Evolutionary conservation across 2,113 vertebrate genomes (phyloP), one percentile per base, ranked within the genome.

Genomic region (Paradisaea rubra): DNA sequence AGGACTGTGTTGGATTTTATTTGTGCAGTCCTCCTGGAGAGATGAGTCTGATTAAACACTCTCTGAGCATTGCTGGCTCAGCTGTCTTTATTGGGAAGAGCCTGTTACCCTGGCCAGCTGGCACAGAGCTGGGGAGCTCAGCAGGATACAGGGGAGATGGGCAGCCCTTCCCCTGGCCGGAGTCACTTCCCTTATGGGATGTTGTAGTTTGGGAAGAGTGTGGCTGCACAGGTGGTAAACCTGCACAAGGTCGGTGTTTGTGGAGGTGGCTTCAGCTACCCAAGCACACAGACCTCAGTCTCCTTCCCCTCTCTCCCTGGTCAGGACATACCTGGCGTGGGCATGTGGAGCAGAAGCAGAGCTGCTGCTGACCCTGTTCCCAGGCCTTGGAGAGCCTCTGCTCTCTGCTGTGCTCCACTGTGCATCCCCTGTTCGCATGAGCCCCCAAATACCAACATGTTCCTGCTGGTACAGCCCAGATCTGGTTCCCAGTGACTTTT

Each of bases 321-420:
- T 4, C 30, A 60, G 13, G 7, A 7, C 0, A 0, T 44, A 4
- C 22, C 33, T 5, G 4, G 6, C 1, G 0, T 21, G 69, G 31
- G 11, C 6, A 14, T 10, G 15, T 69, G 39, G 42, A 57, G 42
- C 19, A 39, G 35, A 84, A 15, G 45, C 60, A 52, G 72, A 63
- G 79, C 68, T 71, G 39, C 27, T 63, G 39, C 41, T 10, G 6
- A 4, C 65, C 22, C 50, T 42, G 33, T 20, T 14, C 49, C 33
- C 14, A 15, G 2, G 45, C 54, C 30, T n/a, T 23, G 60, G 56
- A n/a, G 69, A 60, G 28, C 8, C 37, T 74, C 41, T 57, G 33
- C 79, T 54, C 25, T 61, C 86, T 72, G 53, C 59, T 45, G 12
- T 61, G 42, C 41, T 70, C 28, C 28, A 28, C 57, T 25, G 11